Evolutionary conservation across 2,888 invertebrate species (phyloP), one percentile per base, ranked within the genome.

Genomic region (Lysandra coridon): DNA sequence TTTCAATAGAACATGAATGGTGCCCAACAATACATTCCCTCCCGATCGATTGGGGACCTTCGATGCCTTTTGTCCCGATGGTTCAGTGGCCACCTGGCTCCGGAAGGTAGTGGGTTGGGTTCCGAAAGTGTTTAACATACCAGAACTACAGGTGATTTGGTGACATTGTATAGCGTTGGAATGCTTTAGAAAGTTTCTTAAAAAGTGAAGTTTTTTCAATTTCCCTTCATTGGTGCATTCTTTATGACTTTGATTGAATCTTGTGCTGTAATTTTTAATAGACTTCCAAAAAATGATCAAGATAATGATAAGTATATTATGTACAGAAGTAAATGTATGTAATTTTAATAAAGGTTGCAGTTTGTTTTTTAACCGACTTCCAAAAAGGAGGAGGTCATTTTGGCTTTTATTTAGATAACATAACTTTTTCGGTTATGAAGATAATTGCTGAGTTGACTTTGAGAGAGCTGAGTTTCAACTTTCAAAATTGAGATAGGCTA

Each of bases 1-100:
- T 79, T 79, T 79, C 73, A 79, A 79, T 79, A 79, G 73, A 40
- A 73, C 79, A 74, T 74, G 79, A 74, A 79, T 79, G 73, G 53
- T 33, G 17, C 49, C 75, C n/a, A 37, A 79, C 79, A 73, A 73
- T 73, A 17, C 60, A 12, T 57, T 12, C 64, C 78, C 78, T 62
- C 73, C 33, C 14, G 37, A 78, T 78, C 78, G 73, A 78, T 78
- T 57, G 40, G 40, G 30, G 23, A 73, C 69, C 37, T 30, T n/a
- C 60, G 78, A 73, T 73, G 37, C 23, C 60, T 73, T 57, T 78
- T 60, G 78, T n/a, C 40, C n/a, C 10, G 6, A n/a, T 57, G 17
- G 76, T 57, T 53, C 76, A 57, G 57, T 53, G 57, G 76, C 10
- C 76, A 76, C 76, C 76, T 76, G 76, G 76, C 57, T 33, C 57